These are phyloP conservation scores for Galeopsomyia nigrocyanea DNA, from an alignment of 2,888 invertebrate genomes.

Conservation along the genomic window DNA sequence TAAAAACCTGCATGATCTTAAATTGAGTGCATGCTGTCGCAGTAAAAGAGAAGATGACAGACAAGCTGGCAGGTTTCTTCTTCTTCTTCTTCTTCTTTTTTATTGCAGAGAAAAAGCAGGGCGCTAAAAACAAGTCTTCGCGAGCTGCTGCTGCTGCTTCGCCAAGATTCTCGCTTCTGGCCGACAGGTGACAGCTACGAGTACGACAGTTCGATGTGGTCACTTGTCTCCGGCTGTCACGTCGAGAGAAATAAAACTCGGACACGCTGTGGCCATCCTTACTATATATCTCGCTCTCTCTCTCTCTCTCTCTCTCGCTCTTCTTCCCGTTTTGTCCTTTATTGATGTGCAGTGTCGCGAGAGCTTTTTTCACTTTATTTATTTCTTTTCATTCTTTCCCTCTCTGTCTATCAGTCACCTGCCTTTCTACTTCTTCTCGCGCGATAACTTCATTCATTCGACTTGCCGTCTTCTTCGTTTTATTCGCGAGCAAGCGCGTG, in stretches of 20 bases:
- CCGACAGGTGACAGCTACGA: slow-evolving; percentile 59
- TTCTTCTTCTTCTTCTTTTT: slow-evolving; percentile 44
- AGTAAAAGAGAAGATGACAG: slow-evolving; percentile 36
- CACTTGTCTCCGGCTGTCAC: slow-evolving; percentile 61
- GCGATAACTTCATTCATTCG: slow-evolving; percentile 32
- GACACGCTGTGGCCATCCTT: slow-evolving; percentile 32
- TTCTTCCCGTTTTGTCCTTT: slow-evolving; percentile 33
- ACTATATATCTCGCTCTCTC: slow-evolving; percentile 26
- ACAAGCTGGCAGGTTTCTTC: slow-evolving; percentile 12
- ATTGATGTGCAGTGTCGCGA: slow-evolving; percentile 35
- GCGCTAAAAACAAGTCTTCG: slow-evolving; percentile 47
- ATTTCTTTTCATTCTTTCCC: slow-evolving; percentile 32
- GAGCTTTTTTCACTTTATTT: slow-evolving; percentile 19
- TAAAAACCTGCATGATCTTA: slow-evolving; percentile 12
- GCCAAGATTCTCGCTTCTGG: neutral
- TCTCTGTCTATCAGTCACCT: slow-evolving; percentile 36
- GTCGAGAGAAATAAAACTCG: slow-evolving; percentile 58
- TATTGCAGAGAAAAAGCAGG: slow-evolving; percentile 19
- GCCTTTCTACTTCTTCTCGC: slow-evolving; percentile 27
- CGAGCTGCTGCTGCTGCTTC: neutral
- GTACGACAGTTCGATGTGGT: slow-evolving; percentile 63
- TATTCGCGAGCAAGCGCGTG: neutral
- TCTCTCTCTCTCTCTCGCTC: slow-evolving; percentile 43
- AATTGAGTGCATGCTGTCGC: slow-evolving; percentile 32
- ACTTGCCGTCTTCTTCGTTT: neutral